These are phyloP conservation scores for Formica selysi DNA, from an alignment of 1,140 invertebrate species.

Conservation along the genomic window DNA sequence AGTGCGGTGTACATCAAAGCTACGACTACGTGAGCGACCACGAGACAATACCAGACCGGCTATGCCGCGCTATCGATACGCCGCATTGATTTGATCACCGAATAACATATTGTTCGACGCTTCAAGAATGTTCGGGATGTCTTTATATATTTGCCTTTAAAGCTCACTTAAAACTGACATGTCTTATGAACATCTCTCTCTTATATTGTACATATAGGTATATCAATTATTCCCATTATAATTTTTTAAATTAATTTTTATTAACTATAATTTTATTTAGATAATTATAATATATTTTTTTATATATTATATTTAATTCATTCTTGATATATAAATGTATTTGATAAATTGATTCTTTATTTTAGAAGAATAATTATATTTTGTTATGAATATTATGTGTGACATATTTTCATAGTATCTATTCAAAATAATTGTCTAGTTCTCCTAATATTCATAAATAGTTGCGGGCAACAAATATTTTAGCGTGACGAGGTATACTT, in stretches of 20 bases:
- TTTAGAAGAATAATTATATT: not conserved
- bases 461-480: slow-evolving; percentile 9
- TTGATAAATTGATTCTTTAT: not conserved
- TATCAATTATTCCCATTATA: not conserved
- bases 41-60: slow-evolving; percentile 65
- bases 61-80: slow-evolving; percentile 63
- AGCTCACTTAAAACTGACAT: not conserved
- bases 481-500: slow-evolving; percentile 35
- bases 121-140: not conserved
- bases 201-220: not conserved
- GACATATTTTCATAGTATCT: not conserved
- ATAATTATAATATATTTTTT: not conserved
- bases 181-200: not conserved
- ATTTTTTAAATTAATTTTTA: not conserved
- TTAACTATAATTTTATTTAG: not conserved
- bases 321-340: too few relatives aligned
- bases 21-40: slow-evolving; percentile 79
- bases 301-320: not conserved
- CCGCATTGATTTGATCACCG: slow-evolving; percentile 42
- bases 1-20: slow-evolving; percentile 83
- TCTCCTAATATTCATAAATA: not conserved
- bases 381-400: not conserved
- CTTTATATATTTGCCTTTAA: not conserved
- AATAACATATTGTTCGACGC: slow-evolving; percentile 37
- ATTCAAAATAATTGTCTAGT: too few relatives aligned